Evolutionary conservation across 2,888 invertebrate genomes (phyloP), one percentile per base, ranked within the genome.

Genomic region (Drosophila eohydei): DNA sequence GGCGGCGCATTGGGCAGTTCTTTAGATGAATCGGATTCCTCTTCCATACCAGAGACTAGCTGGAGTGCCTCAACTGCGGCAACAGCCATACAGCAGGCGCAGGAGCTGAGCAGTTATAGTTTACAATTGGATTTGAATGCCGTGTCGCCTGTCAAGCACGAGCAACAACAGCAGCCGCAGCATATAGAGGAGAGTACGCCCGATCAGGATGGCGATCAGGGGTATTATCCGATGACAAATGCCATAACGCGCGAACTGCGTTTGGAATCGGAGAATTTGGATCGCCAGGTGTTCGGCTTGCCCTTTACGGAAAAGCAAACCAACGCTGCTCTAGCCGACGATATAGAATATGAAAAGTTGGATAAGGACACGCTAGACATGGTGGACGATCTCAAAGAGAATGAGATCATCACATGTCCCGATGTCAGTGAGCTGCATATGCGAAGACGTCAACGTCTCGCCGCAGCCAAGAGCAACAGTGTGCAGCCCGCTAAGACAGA

Each of bases 181-280:
- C 59, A 43, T 12, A 28, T 21, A 1, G 78, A 69, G 4, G 70
- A 59, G 0, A 57, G 6, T 16, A 72, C 80, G 16, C 60, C 71
- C 14, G 84, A 84, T 28, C 96, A 96, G 81, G 96, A 96, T 44
- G 96, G 96, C 78, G 96, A 96, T 90, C 95, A 96, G 76, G 96
- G 96, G 90, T 97, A 97, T 91, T 96, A 96, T 90, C 97, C 97
- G 3, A 96, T 97, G 95, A 96, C 97, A 0, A 97, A 97, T 5
- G 96, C 97, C 3, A 96, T 97, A 94, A 97, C 97, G 0, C 94
- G 97, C 83, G 97, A 97, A 91, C 93, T 97, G 83, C 94, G 96
- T 83, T 94, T 97, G 54, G 97, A 97, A 92, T 92, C 97, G 74
- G 97, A 97, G 89, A 97, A 96, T 91, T 93, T 97, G 81, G 97